Base-by-base conservation (phyloP, 2,888 invertebrate species). In the Pollenia angustigena region DNA sequence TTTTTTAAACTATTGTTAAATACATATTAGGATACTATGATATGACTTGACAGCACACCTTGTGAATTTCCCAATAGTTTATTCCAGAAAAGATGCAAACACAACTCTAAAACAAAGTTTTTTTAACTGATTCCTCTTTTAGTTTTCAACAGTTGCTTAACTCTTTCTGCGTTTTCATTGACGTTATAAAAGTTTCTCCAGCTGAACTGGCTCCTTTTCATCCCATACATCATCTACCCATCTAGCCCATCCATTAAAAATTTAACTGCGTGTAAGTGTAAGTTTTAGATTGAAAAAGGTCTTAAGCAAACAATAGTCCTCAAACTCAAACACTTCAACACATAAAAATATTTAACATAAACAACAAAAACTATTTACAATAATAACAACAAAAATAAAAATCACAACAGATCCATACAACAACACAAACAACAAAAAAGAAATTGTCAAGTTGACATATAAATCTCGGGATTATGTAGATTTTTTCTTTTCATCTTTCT, bases 361-460 rank as follows among this genome's bases (percentile, higher is more conserved):
- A 66, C 44, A 68, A 68, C 46, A 62, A 52, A 66, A 76, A 82
- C 54, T 71, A 48, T 40, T 71, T 52, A 54, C 32, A 48, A 52
- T 42, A 60, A 69, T 18, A 81, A 71, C n/a, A 76, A 40, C 32
- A 32, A 6, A 23, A 50, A 10, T 48, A 48, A 12, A 7, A 60
- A 72, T 69, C 58, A 71, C 64, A 72, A 74, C 48, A 81, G 66
- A 76, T 23, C 48, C 44, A 62, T 7, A 56, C 9, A 58, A 74
- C n/a, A 58, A 16, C 46, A 66, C 42, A 7, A 64, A 69, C 23
- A 60, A 62, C 58, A 40, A 23, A 90, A 91, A 91, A 90, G 90
- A 91, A 90, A 91, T 91, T 91, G 91, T 92, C 91, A 91, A 91
- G 91, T 91, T 91, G 92, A 92, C 92, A 91, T 92, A 92, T 92